Conservation (phyloP, 1,140 invertebrate genomes). For the Pectinophora gossypiella region DNA sequence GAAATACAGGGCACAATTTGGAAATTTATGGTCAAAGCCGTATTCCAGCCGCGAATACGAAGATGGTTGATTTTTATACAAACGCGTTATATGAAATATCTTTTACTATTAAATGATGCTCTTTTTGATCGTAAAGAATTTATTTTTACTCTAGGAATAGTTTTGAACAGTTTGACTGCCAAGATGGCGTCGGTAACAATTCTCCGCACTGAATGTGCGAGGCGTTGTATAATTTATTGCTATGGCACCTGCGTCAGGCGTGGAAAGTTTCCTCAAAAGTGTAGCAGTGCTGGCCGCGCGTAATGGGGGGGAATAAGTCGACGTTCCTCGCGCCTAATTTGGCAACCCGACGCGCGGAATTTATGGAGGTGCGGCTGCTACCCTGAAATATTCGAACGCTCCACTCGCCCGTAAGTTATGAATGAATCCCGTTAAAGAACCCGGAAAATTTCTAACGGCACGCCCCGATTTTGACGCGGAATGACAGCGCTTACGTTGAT, state of each 20-base stretch:
- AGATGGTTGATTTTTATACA: no score
- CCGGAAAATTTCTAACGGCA: slow-evolving; percentile 71
- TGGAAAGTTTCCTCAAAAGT: slow-evolving; percentile 48
- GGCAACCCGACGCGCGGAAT: slow-evolving; percentile 71
- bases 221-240: slow-evolving; percentile 22
- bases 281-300: slow-evolving; percentile 26
- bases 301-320: slow-evolving; percentile 59
- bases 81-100: no score
- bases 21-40: no score
- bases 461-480: slow-evolving; percentile 29
- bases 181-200: background rate
- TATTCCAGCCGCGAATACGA: no score
- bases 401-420: slow-evolving; percentile 72
- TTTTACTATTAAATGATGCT: no score
- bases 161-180: no score
- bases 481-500: slow-evolving; percentile 13
- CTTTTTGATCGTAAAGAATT: no score
- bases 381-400: slow-evolving; percentile 72
- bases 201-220: slow-evolving; percentile 11
- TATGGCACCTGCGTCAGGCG: slow-evolving; percentile 50
- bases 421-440: slow-evolving; percentile 73
- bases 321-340: slow-evolving; percentile 71
- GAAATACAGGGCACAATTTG: no score
- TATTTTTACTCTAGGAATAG: no score
- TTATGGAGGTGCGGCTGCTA: slow-evolving; percentile 61